Percentiles rank a stretch among this genome's conserved stretches.
Conservation (phyloP, 92 coral and sea anemone species). For the Paragorgia papillata region DNA sequence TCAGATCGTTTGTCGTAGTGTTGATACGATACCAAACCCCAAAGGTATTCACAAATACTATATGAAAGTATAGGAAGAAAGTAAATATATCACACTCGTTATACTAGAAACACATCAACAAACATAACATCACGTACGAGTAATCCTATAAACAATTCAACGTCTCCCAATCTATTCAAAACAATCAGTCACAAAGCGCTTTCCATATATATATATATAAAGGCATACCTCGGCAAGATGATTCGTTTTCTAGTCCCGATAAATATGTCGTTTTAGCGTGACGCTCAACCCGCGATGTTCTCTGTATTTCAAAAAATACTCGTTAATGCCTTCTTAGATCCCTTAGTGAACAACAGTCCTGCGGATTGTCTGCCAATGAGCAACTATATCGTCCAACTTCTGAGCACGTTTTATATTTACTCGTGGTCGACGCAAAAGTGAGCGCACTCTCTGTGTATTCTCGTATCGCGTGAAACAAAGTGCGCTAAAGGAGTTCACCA, state of each 20-base stretch:
- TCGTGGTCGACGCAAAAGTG: too few relatives aligned
- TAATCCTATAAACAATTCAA: background rate
- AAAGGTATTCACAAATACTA: too few relatives aligned
- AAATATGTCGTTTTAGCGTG: background rate
- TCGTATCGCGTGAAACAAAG: too few relatives aligned
- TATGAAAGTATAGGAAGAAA: background rate
- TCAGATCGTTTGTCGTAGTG: background rate
- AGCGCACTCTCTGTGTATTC: too few relatives aligned
- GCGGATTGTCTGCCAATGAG: background rate
- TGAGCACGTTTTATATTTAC: too few relatives aligned
- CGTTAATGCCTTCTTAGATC: background rate
- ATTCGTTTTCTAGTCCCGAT: too few relatives aligned
- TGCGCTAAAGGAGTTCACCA: too few relatives aligned
- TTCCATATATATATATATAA: too few relatives aligned
- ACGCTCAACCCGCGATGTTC: background rate
- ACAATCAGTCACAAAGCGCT: background rate
- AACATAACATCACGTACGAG: background rate
- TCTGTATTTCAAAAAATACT: background rate
- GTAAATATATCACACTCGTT: background rate
- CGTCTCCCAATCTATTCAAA: background rate
- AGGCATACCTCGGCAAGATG: too few relatives aligned
- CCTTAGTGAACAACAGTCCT: conserved; percentile 1
- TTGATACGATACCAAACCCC: background rate
- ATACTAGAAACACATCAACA: background rate
- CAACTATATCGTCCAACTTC: too few relatives aligned